phyloP scores from a whole-genome alignment of 2,888 invertebrate genomes.

The Holacanthella duospinosa region DNA sequence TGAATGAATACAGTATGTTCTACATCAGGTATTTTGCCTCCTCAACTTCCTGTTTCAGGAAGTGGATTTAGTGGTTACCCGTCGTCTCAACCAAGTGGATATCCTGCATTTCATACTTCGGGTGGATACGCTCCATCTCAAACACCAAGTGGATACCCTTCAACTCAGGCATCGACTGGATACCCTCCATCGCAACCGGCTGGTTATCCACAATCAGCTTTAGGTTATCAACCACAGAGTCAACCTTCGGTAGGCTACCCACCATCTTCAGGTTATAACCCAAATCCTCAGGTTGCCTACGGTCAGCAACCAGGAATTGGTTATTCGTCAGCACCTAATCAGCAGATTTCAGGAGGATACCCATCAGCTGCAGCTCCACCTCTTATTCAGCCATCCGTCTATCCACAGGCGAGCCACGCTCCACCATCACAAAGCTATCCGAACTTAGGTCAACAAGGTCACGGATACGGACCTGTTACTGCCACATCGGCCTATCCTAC shows the following conservation, averaged over 20 bases:
- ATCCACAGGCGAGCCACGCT: constrained; percentile 11
- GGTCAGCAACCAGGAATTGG: constrained; percentile 7
- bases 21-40: neutral
- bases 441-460: too few relatives aligned
- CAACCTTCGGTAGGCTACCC: constrained; percentile 23
- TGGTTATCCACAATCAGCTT: too few relatives aligned
- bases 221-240: too few relatives aligned
- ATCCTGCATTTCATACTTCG: too few relatives aligned
- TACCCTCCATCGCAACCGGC: too few relatives aligned
- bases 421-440: too few relatives aligned
- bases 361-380: constrained; percentile 8
- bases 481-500: too few relatives aligned
- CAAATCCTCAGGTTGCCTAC: neutral
- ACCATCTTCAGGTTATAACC: constrained; percentile 12
- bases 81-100: neutral
- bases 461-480: too few relatives aligned
- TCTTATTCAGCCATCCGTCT: constrained; percentile 5
- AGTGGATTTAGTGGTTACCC: constrained; percentile 14
- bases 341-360: neutral
- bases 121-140: too few relatives aligned
- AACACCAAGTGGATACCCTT: too few relatives aligned
- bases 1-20: too few relatives aligned
- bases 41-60: neutral
- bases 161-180: too few relatives aligned
- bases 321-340: constrained; percentile 9